A percentile compares a stretch with the other conserved stretches of the same genome.
Conservation (phyloP, 2,888 invertebrate genomes). For the Anorthoa munda region DNA sequence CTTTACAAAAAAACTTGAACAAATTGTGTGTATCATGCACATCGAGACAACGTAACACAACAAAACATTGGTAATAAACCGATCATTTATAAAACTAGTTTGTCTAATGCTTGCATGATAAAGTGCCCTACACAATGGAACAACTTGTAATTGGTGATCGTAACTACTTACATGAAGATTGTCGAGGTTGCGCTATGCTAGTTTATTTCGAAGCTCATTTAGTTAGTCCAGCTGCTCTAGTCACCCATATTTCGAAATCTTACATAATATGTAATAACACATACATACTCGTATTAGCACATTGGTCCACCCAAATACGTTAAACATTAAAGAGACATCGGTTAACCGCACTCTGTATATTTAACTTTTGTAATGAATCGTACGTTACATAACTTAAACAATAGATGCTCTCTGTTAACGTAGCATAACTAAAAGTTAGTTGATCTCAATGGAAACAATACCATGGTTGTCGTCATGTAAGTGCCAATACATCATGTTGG, state of each 20-base stretch:
- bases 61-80: slow-evolving; percentile 32
- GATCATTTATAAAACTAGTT: slow-evolving; percentile 49
- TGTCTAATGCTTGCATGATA: slow-evolving; percentile 58
- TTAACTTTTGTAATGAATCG: slow-evolving; percentile 52
- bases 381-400: slow-evolving; percentile 59
- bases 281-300: slow-evolving; percentile 44
- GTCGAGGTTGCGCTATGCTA: slow-evolving; percentile 58
- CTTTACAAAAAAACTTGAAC: background rate
- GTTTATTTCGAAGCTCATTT: slow-evolving; percentile 66
- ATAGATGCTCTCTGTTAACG: slow-evolving; percentile 71
- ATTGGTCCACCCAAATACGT: slow-evolving; percentile 48
- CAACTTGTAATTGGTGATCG: slow-evolving; percentile 62
- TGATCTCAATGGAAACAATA: slow-evolving; percentile 84
- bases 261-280: slow-evolving; percentile 41
- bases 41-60: slow-evolving; percentile 48
- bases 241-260: slow-evolving; percentile 57
- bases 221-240: slow-evolving; percentile 57
- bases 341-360: slow-evolving; percentile 41
- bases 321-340: slow-evolving; percentile 37
- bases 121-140: slow-evolving; percentile 42
- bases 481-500: slow-evolving; percentile 81
- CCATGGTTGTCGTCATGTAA: slow-evolving; percentile 78
- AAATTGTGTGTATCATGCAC: slow-evolving; percentile 35
- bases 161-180: slow-evolving; percentile 59
- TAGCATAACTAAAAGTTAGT: slow-evolving; percentile 77